Base-by-base conservation (phyloP, 2,113 vertebrate species). In the Pantherophis guttatus region DNA sequence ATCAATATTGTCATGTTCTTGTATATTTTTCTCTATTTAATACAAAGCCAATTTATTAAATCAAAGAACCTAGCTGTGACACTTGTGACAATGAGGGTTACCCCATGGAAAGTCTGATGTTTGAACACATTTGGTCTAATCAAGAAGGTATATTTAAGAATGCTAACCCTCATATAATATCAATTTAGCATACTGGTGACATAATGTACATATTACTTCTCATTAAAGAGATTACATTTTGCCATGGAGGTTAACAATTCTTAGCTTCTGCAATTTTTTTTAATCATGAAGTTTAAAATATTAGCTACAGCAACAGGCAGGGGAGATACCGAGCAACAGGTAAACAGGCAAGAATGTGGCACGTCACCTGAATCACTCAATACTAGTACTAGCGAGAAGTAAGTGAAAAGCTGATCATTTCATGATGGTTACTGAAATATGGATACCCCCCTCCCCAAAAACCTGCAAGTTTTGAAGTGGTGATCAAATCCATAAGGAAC, bases 191-290 rank as follows among this genome's bases (percentile, higher is more conserved):
- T 24, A 70, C 53, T 15, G 24, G 1, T 21, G 29, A 39, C 88
- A 12, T 53, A 55, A 19, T 24, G 3, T 1, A 8, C 0, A 0
- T 55, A 91, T 33, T 0, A 0, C 91, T 29, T 54, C 2, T 88
- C 29, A 2, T 54, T 6, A 26, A 81, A 39, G 75, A 81, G 17
- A 52, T 9, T 57, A 0, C 0, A 0, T 91, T 52, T n/a, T 87
- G 0, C 0, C 81, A 90, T 8, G 13, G 54, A 65, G 89, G 0
- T 1, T 7, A 86, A 0, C 0, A 59, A 4, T 10, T 17, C 48
- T 54, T 91, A 33, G 17, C 4, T 53, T 87, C 23, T 12, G 65
- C 57, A 48, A 3, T 6, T 21, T 15, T 26, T 57, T 53, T 85
- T 10, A 54, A 33, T 65, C 26, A 3, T 24, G 8, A 15, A 55